Evolutionary conservation across 2,797 vertebrate species (phyloP), one percentile per base, ranked within the genome.

Genomic region (Amazonetta brasiliensis): DNA sequence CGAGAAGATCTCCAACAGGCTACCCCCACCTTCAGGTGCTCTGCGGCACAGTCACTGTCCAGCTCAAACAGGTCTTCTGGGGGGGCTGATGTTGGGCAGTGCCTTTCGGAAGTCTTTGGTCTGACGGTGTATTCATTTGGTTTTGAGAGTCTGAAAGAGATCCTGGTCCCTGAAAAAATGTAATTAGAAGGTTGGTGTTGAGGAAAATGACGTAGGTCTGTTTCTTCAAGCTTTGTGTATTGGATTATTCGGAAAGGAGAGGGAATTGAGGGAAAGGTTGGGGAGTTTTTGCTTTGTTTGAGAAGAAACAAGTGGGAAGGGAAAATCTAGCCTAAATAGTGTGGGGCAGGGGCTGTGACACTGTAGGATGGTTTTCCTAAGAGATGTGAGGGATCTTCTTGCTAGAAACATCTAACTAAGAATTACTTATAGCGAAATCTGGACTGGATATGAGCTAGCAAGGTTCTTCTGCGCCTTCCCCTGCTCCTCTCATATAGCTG

Each of bases 21-120:
- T 55, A 60, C 12, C 48, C 71, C 7, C 43, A 94, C 84, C 69
- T 91, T 92, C 35, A 87, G 63, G n/a, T 87, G 88, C 18, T 60
- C 62, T 0, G 30, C 86, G 58, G 58, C 72, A 76, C 64, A 93
- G 22, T 56, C 50, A 2, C 6, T 7, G 28, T 83, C 86, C 7
- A 59, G 15, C 55, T 86, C 46, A 31, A 89, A 68, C 2, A 95
- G 33, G 6, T 95, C 72, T 76, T 88, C 79, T 37, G 33, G 39
- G 44, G 31, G 15, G 7, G 18, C 7, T 39, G 69, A 18, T n/a
- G 41, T 25, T 1, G 0, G 31, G 6, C 0, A 10, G 5, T 48
- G 35, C 7, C 50, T 87, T 58, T 74, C 48, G 60, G 26, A 37
- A 46, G 5, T 20, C 44, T 56, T 31, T 6, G 18, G 52, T 54